These are phyloP conservation scores for Prionace glauca DNA, from an alignment of 2,797 vertebrate genomes.

Conservation along the genomic window DNA sequence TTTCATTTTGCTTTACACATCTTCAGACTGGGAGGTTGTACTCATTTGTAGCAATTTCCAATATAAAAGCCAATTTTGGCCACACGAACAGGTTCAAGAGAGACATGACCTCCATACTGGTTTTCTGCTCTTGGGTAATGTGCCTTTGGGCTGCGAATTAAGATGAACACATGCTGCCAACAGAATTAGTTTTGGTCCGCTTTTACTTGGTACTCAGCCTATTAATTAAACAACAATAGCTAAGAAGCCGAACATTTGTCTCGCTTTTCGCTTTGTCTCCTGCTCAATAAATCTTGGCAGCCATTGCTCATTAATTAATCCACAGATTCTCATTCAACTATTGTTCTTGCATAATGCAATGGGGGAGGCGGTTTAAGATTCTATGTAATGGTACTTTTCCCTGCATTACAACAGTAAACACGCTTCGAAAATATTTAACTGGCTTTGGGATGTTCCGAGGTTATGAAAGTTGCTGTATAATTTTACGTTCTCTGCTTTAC, in stretches of 20 bases:
- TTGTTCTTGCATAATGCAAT: not conserved
- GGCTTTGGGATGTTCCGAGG: not conserved
- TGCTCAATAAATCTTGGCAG: slow-evolving; percentile 15
- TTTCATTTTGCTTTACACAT: not conserved
- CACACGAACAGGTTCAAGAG: not conserved
- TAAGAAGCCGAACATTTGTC: not conserved
- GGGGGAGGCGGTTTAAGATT: not conserved
- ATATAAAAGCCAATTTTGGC: not conserved
- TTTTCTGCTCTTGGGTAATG: not conserved
- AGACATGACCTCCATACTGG: not conserved
- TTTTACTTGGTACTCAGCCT: not conserved
- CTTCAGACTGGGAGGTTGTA: not conserved
- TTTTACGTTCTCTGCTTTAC: not conserved
- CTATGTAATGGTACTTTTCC: not conserved
- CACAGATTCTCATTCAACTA: slow-evolving; percentile 15
- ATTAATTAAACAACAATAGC: slow-evolving; percentile 27
- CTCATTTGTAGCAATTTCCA: not conserved
- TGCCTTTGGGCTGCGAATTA: not conserved
- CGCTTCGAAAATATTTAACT: not conserved
- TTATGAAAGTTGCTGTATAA: not conserved
- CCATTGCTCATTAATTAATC: slow-evolving; percentile 2
- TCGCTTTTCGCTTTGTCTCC: slow-evolving; percentile 9
- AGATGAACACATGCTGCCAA: not conserved
- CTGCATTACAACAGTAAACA: not conserved
- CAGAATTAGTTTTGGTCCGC: not conserved